Conservation (phyloP, 2,797 vertebrate genomes). For the Channallabes apus region DNA sequence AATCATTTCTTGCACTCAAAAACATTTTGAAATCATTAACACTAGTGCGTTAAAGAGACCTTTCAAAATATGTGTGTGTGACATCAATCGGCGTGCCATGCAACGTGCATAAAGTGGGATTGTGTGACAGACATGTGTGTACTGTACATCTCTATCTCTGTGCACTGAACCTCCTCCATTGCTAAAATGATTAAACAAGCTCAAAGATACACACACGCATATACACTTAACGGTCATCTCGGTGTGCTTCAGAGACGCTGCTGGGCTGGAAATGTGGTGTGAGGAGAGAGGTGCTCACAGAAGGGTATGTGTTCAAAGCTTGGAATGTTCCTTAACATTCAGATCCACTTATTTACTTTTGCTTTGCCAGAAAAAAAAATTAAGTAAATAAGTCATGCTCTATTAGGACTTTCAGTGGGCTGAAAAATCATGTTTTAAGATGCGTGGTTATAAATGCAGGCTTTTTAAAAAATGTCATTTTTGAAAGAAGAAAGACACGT, state of each 20-base stretch:
- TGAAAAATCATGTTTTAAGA: conserved; percentile 37
- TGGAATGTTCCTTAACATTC: conserved; percentile 76
- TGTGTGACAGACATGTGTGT: not conserved
- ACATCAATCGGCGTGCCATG: not conserved
- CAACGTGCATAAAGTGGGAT: not conserved
- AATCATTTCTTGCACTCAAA: not conserved
- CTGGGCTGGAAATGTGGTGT: conserved; percentile 64
- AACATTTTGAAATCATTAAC: not conserved
- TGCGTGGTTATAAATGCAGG: conserved; percentile 21
- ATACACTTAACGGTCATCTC: conserved; percentile 60
- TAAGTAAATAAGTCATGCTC: conserved; percentile 63
- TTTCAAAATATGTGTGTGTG: not conserved
- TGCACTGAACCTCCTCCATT: not conserved
- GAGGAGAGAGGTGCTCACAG: conserved; percentile 64
- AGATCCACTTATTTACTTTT: conserved; percentile 78
- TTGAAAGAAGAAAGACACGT: conserved; percentile 22
- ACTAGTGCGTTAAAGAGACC: not conserved
- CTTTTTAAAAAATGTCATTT: not conserved
- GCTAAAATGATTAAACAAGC: conserved; percentile 26
- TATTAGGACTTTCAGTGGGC: conserved; percentile 70
- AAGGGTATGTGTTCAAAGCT: conserved; percentile 75
- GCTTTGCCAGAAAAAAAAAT: conserved; percentile 74
- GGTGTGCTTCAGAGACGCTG: conserved; percentile 54
- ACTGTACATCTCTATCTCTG: not conserved
- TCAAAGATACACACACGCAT: conserved; percentile 58